Evolutionary conservation across 2,797 vertebrate genomes (phyloP), one percentile per base, ranked within the genome.

Genomic region (Malacoctenus gilli): DNA sequence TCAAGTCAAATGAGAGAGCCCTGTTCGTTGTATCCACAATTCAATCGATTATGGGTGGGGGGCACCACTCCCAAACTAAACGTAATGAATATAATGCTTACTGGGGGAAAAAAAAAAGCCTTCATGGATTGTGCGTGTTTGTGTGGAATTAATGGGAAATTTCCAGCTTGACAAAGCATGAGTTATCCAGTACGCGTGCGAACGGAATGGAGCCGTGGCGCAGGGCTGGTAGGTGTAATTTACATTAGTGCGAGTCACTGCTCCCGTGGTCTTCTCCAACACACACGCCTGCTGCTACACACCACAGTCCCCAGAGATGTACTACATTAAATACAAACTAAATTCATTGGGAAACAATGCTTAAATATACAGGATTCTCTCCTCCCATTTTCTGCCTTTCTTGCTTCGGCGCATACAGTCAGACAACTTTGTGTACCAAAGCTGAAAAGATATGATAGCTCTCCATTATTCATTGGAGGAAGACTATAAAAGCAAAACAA

Each of bases 111-210:
- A 79, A n/a, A 75, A 71, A 78, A 79, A 80, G 32, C 60, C 66
- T 72, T 84, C 60, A 59, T 74, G 72, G 79, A 76, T 79, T 75
- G 62, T 79, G 77, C 35, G 49, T 72, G 73, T 84, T 87, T 88
- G 85, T 77, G 74, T 86, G 86, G 82, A 87, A 85, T 84, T 87
- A 91, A 91, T 90, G 50, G 80, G 84, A 85, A 77, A 85, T 91
- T 91, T 90, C 83, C 84, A 87, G 83, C 85, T 89, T 79, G 83
- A 86, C 85, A 89, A 86, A 87, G 86, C 83, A 59, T 54, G 73
- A 85, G 79, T 85, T 85, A 86, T 86, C 73, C 51, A 51, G 44
- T 72, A 49, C 74, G 63, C 12, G 19, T 75, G 59, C 63, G 72
- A 67, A 77, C 75, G 56, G 75, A 71, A 75, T 48, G 62, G 60